phyloP scores from a whole-genome alignment of 2,888 invertebrate genomes.

The Parnassius glacialis region DNA sequence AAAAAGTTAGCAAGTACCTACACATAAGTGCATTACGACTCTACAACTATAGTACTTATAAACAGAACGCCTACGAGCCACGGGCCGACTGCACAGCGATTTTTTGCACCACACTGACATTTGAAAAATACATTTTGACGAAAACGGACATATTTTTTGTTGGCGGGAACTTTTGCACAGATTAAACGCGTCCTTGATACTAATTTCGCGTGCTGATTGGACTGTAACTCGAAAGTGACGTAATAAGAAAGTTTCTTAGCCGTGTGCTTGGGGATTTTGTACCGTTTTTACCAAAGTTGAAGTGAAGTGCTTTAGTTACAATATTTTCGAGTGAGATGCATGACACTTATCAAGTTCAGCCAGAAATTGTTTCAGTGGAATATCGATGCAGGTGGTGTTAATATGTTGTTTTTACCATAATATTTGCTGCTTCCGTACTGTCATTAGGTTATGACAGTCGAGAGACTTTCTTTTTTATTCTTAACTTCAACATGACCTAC shows the following conservation, averaged over 20 bases:
- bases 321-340: slow-evolving; percentile 49
- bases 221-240: slow-evolving; percentile 32
- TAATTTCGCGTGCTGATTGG: slow-evolving; percentile 29
- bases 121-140: slow-evolving; percentile 80
- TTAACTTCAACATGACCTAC: background rate
- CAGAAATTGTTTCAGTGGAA: slow-evolving; percentile 42
- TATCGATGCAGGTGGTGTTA: slow-evolving; percentile 63
- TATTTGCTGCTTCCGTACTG: slow-evolving; percentile 7
- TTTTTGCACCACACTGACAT: slow-evolving; percentile 72
- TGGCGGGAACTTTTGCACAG: slow-evolving; percentile 29
- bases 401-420: slow-evolving; percentile 28
- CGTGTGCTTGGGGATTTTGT: slow-evolving; percentile 19
- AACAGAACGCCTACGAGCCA: slow-evolving; percentile 69
- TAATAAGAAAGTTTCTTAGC: slow-evolving; percentile 30
- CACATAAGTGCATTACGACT: slow-evolving; percentile 76
- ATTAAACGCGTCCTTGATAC: slow-evolving; percentile 19
- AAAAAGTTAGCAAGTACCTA: slow-evolving; percentile 76
- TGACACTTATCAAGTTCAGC: slow-evolving; percentile 38
- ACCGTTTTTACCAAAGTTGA: slow-evolving; percentile 22
- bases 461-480: background rate
- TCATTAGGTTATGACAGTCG: background rate
- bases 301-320: slow-evolving; percentile 43
- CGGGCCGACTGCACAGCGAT: slow-evolving; percentile 64
- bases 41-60: slow-evolving; percentile 68
- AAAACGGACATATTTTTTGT: slow-evolving; percentile 72